phyloP scores from a whole-genome alignment of 2,888 invertebrate genomes.

The Lobophora halterata region DNA sequence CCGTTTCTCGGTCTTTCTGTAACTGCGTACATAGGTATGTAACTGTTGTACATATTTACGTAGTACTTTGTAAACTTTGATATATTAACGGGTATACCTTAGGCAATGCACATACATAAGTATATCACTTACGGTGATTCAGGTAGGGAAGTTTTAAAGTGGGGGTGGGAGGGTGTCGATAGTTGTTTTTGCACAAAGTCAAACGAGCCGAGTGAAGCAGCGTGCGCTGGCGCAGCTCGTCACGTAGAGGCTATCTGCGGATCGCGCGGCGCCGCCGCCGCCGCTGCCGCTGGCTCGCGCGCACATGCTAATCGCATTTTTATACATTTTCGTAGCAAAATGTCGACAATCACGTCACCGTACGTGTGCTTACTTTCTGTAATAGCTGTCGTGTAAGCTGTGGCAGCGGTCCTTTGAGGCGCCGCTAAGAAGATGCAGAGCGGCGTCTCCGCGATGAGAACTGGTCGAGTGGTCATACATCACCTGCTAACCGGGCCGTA shows the following conservation, averaged over 20 bases:
- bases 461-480: background rate
- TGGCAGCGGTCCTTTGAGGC: slow-evolving; percentile 4
- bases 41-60: too few species aligned
- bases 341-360: slow-evolving; percentile 19
- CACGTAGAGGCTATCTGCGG: slow-evolving; percentile 23
- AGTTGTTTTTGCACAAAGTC: too few species aligned
- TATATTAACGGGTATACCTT: too few species aligned
- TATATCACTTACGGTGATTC: too few species aligned
- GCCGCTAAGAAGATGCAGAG: background rate
- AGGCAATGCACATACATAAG: too few species aligned
- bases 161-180: too few species aligned
- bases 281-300: slow-evolving; percentile 23
- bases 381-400: slow-evolving; percentile 3
- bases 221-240: slow-evolving; percentile 9
- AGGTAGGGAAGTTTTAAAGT: too few species aligned
- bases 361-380: slow-evolving; percentile 5
- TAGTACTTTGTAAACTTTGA: too few species aligned
- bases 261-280: slow-evolving; percentile 20
- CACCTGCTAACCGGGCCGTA: slow-evolving; percentile 11
- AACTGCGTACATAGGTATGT: too few species aligned
- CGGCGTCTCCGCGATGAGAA: background rate
- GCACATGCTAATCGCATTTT: slow-evolving; percentile 31
- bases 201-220: background rate
- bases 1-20: too few species aligned
- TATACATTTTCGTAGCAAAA: slow-evolving; percentile 15